Evolutionary conservation across 2,888 invertebrate genomes (phyloP), one percentile per base, ranked within the genome.

Genomic region (Pogonocherus hispidulus): DNA sequence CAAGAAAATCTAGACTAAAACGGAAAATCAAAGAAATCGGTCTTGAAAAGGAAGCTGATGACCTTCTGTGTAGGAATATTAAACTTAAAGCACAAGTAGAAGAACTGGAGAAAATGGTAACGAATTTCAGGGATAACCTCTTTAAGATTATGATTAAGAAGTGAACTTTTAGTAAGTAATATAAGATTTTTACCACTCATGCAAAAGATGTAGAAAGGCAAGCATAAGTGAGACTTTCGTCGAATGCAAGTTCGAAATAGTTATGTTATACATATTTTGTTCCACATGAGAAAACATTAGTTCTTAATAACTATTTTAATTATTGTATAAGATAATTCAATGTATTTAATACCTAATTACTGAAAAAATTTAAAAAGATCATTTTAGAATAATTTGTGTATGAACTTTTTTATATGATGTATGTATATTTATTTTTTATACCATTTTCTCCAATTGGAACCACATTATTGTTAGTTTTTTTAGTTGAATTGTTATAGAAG

Each of bases 1-100:
- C 93, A 46, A 88, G 93, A 76, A 89, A 90, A 76, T 93, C 93
- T 1, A 86, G 93, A 72, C 89, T 91, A 86, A 93, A 92, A 79
- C 89, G 93, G 74, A 93, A 92, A 84, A 81, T 84, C 1, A 88
- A 88, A 69, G 90, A 90, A 74, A 74, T 76, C 16, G 86, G 87
- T 64, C 84, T 88, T 81, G 81, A 85, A 55, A 75, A 77, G 11
- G 86, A 86, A 69, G 85, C 86, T 1, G 81, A 87, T 20, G 88
- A 90, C 54, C 84, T 93, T 68, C 90, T 90, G 79, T 87, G 87
- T 62, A 88, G 88, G 76, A 93, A 93, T 82, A 87, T 89, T 70
- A 88, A 89, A 80, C 84, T 93, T 56, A 88, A 88, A 80, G 88
- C 91, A 63, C 88, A 89, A 83, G 92, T 91, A 8, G 90, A 90